Evolutionary conservation across 2,888 invertebrate genomes (phyloP).

Genomic region (Parnassius glacialis): DNA sequence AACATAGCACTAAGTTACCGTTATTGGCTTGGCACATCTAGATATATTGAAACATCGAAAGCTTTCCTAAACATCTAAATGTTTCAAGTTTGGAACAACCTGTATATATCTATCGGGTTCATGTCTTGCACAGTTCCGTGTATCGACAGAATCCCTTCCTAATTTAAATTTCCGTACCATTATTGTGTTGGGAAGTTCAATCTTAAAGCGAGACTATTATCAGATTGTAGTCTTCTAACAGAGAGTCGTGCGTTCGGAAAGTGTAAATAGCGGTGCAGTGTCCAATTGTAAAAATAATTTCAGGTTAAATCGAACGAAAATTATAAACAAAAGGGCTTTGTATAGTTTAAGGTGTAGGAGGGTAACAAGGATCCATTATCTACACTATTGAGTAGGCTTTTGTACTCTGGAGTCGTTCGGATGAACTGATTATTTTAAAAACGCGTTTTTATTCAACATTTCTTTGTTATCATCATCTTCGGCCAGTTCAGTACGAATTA

Average conservation of each 20-base stretch:
- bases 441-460: too few relatives aligned
- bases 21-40: conserved; percentile 35
- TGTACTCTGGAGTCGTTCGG: too few relatives aligned
- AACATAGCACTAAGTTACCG: conserved; percentile 35
- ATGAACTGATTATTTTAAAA: too few relatives aligned
- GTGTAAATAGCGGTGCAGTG: conserved; percentile 42
- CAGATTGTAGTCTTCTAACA: conserved; percentile 27
- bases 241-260: conserved; percentile 39
- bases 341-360: too few relatives aligned
- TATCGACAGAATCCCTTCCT: conserved; percentile 16
- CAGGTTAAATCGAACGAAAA: conserved; percentile 7
- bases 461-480: too few relatives aligned
- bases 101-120: conserved; percentile 32
- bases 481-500: too few relatives aligned
- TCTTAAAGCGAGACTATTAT: conserved; percentile 7
- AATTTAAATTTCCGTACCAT: not conserved
- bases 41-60: conserved; percentile 41
- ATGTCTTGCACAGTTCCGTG: conserved; percentile 23
- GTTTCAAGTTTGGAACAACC: conserved; percentile 33
- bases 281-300: conserved; percentile 22
- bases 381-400: too few relatives aligned
- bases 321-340: conserved; percentile 12
- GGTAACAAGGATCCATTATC: too few relatives aligned
- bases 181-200: not conserved
- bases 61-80: conserved; percentile 38